Conservation (phyloP, 2,888 invertebrate genomes). For the Sceliomorpha sp. region DNA sequence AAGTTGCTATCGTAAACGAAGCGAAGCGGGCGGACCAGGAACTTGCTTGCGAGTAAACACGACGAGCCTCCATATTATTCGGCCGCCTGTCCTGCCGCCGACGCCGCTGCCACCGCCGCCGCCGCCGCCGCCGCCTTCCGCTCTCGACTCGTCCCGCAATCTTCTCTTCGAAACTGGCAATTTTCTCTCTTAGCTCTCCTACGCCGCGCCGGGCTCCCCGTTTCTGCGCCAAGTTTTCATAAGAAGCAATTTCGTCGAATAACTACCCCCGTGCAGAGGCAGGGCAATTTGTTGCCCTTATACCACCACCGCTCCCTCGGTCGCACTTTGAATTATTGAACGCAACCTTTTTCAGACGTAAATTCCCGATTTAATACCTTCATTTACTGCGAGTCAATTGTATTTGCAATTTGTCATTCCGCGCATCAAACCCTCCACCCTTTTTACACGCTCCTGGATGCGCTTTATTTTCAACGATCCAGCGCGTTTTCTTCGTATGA, state of each 20-base stretch:
- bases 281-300: conserved; percentile 60
- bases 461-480: no score
- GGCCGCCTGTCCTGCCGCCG: conserved; percentile 50
- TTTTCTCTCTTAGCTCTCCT: conserved; percentile 62
- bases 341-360: conserved; percentile 47
- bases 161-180: conserved; percentile 65
- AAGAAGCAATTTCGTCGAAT: conserved; percentile 70
- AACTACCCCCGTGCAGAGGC: conserved; percentile 56
- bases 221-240: conserved; percentile 69
- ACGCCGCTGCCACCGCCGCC: no score
- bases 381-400: conserved; percentile 20
- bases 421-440: no score
- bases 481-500: no score
- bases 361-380: conserved; percentile 35
- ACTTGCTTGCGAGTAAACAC: conserved; percentile 66
- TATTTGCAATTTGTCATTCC: conserved; percentile 11
- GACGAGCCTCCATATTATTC: conserved; percentile 63
- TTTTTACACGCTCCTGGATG: no score
- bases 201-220: conserved; percentile 55
- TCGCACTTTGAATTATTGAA: conserved; percentile 53
- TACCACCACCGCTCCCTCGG: conserved; percentile 37
- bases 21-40: conserved; percentile 55
- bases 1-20: conserved; percentile 66
- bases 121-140: conserved; percentile 30
- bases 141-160: conserved; percentile 60